Conservation (phyloP, 2,888 invertebrate species). For the Tineola bisselliella region DNA sequence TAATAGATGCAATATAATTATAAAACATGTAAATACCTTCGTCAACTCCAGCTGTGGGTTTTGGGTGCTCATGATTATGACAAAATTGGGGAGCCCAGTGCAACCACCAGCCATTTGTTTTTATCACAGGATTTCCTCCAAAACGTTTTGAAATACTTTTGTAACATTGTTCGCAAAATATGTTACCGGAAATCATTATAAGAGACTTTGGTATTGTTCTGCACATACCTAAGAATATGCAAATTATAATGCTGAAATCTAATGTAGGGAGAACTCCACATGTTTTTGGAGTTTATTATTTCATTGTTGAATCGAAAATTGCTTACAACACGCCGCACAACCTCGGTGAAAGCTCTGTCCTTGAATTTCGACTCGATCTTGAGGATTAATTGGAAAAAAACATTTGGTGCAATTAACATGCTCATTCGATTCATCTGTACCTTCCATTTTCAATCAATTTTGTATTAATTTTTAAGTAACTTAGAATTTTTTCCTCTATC, state of each 20-base stretch:
- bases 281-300: too few species aligned
- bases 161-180: conserved; percentile 56
- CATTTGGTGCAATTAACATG: conserved; percentile 50
- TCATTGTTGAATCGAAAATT: too few species aligned
- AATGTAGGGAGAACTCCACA: too few species aligned
- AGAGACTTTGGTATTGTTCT: conserved; percentile 41
- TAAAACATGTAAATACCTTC: conserved; percentile 11
- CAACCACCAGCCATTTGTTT: conserved; percentile 53
- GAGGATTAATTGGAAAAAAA: conserved; percentile 42
- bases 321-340: conserved; percentile 58
- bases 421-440: neutral
- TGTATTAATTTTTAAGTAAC: neutral
- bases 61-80: conserved; percentile 21
- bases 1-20: too few species aligned
- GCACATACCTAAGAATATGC: conserved; percentile 30
- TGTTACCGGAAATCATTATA: conserved; percentile 58
- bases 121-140: conserved; percentile 35
- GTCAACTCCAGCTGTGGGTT: conserved; percentile 11
- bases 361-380: conserved; percentile 47
- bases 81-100: conserved; percentile 42
- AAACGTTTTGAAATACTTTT: conserved; percentile 48
- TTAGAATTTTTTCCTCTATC: neutral
- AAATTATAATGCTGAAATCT: too few species aligned
- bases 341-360: conserved; percentile 49
- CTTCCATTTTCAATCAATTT: neutral